phyloP scores from a whole-genome alignment of 2,797 vertebrate genomes.

The Sparidentex hasta region DNA sequence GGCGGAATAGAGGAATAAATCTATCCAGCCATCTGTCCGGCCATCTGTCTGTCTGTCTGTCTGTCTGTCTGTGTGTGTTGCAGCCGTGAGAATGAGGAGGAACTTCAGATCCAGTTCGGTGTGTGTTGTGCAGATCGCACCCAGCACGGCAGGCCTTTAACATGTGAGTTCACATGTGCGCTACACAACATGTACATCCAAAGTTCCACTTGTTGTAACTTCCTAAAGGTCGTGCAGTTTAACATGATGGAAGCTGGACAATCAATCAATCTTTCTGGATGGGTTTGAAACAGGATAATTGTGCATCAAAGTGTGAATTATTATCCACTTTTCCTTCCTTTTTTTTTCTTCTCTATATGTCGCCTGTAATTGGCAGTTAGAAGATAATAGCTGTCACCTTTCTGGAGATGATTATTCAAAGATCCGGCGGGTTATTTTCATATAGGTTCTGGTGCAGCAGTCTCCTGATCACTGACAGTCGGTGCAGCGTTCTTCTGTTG shows the following conservation, averaged over 20 bases:
- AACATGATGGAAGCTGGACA: background rate
- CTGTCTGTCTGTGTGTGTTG: background rate
- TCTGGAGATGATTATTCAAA: conserved; percentile 38
- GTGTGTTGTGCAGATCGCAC: background rate
- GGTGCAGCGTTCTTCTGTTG: conserved; percentile 17
- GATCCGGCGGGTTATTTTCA: conserved; percentile 20
- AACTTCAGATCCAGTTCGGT: background rate
- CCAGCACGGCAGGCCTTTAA: background rate
- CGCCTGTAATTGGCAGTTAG: conserved; percentile 25
- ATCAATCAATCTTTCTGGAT: background rate
- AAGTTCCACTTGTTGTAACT: conserved; percentile 9
- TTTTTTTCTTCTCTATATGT: background rate
- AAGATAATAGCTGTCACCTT: conserved; percentile 30
- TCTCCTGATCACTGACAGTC: background rate
- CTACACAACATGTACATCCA: background rate
- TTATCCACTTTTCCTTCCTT: background rate
- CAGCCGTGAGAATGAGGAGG: conserved; percentile 7
- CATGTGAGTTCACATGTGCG: background rate
- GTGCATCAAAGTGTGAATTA: background rate
- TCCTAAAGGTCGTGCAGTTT: background rate
- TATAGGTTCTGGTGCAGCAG: background rate
- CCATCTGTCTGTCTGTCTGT: conserved; percentile 1
- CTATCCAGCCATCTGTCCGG: conserved; percentile 20
- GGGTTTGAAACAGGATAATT: conserved; percentile 31
- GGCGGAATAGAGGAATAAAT: conserved; percentile 30